Evolutionary conservation across 1,140 invertebrate species (phyloP), one percentile per base, ranked within the genome.

Genomic region (Brachystomella parvula): DNA sequence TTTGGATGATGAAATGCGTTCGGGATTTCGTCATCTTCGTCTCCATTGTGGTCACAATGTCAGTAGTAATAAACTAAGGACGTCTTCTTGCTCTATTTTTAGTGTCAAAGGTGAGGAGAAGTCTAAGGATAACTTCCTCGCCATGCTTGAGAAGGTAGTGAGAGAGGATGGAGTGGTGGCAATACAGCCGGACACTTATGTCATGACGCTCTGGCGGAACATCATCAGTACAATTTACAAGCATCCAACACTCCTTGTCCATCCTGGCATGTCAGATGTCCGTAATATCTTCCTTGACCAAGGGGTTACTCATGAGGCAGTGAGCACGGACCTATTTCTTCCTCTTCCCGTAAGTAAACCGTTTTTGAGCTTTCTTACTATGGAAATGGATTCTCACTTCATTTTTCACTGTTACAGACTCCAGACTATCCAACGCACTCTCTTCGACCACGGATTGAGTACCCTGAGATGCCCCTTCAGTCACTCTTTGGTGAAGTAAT

Each of bases 191-290:
- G 39, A 9, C 9, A 44, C 57, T 9, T 21, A 6, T 12, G 21
- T 15, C 3, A 31, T 12, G 6, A 59, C 57, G 12, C 30, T 59
- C 3, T 59, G 57, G 57, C 57, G 57, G 21, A 59, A 31, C 21
- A 17, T 59, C 26, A 28, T 59, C 21, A 32, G 57, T 30, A 59
- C 30, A 12, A 59, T 59, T 15, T 59, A 59, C 57, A 26, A 29
- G 3, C 57, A 59, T 21, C 57, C 57, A 29, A 17, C 26, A 59
- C 26, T 59, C 29, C 12, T 59, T 3, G 29, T 59, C 9, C 57
- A 59, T 21, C 26, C 57, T 3, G 57, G 30, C 3, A 59, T 59
- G 57, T 21, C 21, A 6, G 30, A 15, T 2, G 3, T 31, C 24
- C 57, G 30, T 6, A 15, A 12, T 31, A 30, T 59, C 26, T 59